Evolutionary conservation across 2,888 invertebrate species (phyloP), one percentile per base, ranked within the genome.

Genomic region (Ophraella communa): DNA sequence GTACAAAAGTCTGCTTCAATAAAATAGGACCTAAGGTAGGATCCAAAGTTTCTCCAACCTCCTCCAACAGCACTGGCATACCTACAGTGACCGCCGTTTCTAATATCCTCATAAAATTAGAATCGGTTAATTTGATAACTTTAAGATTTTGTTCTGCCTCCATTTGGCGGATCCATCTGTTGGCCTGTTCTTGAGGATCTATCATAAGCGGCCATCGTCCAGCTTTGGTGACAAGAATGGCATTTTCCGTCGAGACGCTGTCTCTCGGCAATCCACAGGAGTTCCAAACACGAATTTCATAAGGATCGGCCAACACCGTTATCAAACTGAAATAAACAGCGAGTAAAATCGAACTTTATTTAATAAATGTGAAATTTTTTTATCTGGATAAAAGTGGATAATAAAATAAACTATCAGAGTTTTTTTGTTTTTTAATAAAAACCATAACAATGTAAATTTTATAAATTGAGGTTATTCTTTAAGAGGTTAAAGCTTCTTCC

Each of bases 121-220:
- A 68, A 77, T 96, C 95, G 0, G 89, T 91, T 72, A 95, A 85
- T 82, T 95, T 95, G 23, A 92, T 87, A 21, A 95, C 87, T 74
- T 88, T 87, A 21, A 96, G 82, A 53, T 90, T 88, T 74, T 91
- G 91, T 0, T 86, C 83, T 18, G 86, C 86, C 79, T 96, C 96
- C 91, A 95, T 92, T 78, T 92, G 93, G 65, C 92, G 89, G 59
- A 96, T 91, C 96, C 96, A 96, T 64, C 93, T 88, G 82, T 94
- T 95, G 0, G 96, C 96, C 88, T 96, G 96, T 78, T 95, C 95
- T 80, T 97, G 96, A 0, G 97, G 97, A 83, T 97, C 96, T 66
- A 96, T 95, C 88, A 96, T 94, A 17, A 97, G 85, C 0, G 96
- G 95, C 95, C 94, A 94, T 11, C 92, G 85, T 5, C 91, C 88